These are phyloP conservation scores for Dendrocincla tyrannina DNA, from an alignment of 2,797 vertebrate genomes.

Conservation along the genomic window DNA sequence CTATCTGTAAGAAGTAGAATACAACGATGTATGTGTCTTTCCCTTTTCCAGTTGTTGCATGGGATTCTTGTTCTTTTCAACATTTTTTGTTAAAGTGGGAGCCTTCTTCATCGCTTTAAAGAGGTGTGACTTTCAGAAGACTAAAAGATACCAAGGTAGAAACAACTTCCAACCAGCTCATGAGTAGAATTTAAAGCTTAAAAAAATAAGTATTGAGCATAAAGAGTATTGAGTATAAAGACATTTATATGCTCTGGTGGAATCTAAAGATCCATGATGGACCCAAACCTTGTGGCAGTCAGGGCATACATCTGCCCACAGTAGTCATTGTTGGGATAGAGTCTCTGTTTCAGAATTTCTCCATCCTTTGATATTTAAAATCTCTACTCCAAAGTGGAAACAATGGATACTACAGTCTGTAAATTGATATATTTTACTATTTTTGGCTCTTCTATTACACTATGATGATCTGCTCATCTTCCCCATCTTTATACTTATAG, in stretches of 20 bases:
- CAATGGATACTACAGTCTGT: neutral
- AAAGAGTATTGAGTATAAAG: neutral
- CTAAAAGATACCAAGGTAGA: neutral
- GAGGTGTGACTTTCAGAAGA: neutral
- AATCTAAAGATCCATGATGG: neutral
- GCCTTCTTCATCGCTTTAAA: neutral
- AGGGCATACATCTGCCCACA: rapidly evolving
- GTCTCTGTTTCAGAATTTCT: neutral
- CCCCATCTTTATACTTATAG: neutral
- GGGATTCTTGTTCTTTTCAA: neutral
- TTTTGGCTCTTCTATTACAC: neutral
- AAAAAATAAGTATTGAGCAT: too few relatives aligned
- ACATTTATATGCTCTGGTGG: neutral
- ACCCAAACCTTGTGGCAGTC: neutral
- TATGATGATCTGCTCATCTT: neutral
- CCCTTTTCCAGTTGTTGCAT: neutral
- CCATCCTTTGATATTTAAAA: neutral
- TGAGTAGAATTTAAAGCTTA: neutral
- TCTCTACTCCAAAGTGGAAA: neutral
- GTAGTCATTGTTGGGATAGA: neutral
- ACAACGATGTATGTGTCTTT: neutral
- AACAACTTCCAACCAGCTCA: neutral
- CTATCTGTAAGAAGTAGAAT: neutral
- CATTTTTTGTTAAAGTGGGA: neutral
- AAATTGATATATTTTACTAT: neutral